These are phyloP conservation scores for Ditylenchus dipsaci DNA, from an alignment of 1,140 invertebrate genomes.

Conservation along the genomic window DNA sequence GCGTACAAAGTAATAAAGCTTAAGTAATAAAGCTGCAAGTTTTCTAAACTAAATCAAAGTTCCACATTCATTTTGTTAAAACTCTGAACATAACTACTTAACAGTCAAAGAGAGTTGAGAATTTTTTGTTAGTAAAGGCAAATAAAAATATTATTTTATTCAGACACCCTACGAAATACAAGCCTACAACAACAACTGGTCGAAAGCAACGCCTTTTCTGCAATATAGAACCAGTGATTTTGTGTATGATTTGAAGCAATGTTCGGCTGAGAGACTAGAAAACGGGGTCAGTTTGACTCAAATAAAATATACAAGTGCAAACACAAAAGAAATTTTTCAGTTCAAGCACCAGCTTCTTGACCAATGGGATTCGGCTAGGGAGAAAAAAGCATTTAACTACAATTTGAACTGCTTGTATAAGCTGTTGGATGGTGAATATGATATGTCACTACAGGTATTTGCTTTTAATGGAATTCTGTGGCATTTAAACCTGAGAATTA, in stretches of 20 bases:
- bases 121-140: too few relatives aligned
- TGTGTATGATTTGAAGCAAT: background rate
- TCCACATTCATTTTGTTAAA: too few relatives aligned
- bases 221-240: conserved; percentile 1
- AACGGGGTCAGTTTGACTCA: background rate
- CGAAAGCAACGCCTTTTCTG: background rate
- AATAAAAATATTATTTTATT: background rate
- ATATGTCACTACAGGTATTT: conserved; percentile 55
- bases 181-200: background rate
- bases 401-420: conserved; percentile 55
- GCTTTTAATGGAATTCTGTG: too few relatives aligned
- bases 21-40: too few relatives aligned
- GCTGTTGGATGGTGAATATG: conserved; percentile 49
- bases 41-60: too few relatives aligned
- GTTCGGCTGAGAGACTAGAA: background rate
- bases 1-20: too few relatives aligned
- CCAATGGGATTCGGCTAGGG: conserved; percentile 45
- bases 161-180: background rate
- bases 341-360: conserved; percentile 45
- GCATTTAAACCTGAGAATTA: too few relatives aligned
- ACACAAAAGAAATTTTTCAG: conserved; percentile 30
- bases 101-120: too few relatives aligned
- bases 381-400: conserved; percentile 51
- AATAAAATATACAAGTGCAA: background rate
- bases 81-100: too few relatives aligned